Percentiles rank a stretch among this genome's conserved stretches.
Evolutionary conservation across 53 echinoderm and acorn worm species (phyloP).

Genomic region (Glandiceps talaboti): DNA sequence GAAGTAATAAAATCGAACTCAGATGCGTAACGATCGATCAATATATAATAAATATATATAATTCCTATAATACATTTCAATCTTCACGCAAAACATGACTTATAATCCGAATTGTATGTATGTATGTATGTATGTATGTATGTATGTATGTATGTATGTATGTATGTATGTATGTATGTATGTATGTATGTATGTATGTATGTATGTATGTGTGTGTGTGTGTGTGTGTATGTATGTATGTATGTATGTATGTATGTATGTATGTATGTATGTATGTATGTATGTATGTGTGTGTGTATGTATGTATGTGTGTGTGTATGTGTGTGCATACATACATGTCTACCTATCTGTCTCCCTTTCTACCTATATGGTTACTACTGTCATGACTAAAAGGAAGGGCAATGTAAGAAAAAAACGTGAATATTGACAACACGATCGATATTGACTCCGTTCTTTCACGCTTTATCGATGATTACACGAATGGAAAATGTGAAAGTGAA

Average conservation of each 20-base stretch:
- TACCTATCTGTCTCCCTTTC: not conserved
- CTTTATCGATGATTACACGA: too few relatives aligned
- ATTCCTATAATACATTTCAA: too few relatives aligned
- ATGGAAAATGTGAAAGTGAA: too few relatives aligned
- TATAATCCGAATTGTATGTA: too few relatives aligned
- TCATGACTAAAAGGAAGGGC: too few relatives aligned
- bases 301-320: constrained; percentile 12
- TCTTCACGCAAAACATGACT: too few relatives aligned
- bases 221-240: constrained; percentile 10
- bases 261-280: constrained; percentile 1
- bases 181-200: not conserved
- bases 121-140: not conserved
- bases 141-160: constrained; percentile 8
- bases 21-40: too few relatives aligned
- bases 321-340: constrained; percentile 2
- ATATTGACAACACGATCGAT: too few relatives aligned
- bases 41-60: too few relatives aligned
- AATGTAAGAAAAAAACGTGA: too few relatives aligned
- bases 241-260: constrained; percentile 3
- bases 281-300: constrained; percentile 12
- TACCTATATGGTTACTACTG: not conserved
- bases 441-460: too few relatives aligned
- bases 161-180: constrained; percentile 12
- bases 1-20: too few relatives aligned
- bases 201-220: constrained; percentile 3